phyloP scores from a whole-genome alignment of 2,888 invertebrate species.

The Folsomia manolachei region DNA sequence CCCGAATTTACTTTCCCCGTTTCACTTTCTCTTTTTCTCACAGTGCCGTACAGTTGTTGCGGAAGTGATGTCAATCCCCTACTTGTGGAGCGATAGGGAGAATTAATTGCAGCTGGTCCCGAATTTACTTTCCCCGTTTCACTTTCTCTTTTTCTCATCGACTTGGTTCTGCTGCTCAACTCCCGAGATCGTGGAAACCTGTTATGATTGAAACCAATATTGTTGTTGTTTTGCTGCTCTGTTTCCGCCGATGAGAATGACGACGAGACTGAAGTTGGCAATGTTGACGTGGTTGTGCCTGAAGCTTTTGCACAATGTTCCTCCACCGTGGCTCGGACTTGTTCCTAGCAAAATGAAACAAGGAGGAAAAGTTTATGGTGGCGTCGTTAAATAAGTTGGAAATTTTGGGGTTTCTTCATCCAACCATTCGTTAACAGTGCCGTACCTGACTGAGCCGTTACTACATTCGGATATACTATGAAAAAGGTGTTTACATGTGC shows the following conservation, averaged over 20 bases:
- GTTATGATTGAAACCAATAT: not conserved
- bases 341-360: slow-evolving; percentile 25
- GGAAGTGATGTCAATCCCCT: no score
- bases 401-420: no score
- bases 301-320: slow-evolving; percentile 30
- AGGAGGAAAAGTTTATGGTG: not conserved
- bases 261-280: no score
- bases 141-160: not conserved
- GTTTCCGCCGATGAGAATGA: not conserved
- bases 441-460: no score
- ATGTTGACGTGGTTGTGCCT: slow-evolving; percentile 16
- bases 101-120: not conserved
- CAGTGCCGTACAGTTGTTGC: not conserved
- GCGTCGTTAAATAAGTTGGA: no score
- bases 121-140: not conserved
- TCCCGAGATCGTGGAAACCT: not conserved
- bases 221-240: not conserved
- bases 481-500: no score
- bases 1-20: not conserved
- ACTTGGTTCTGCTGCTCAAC: no score
- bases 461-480: no score
- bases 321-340: slow-evolving; percentile 27
- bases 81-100: no score
- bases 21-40: not conserved
- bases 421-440: no score